A percentile compares a stretch with the other conserved stretches of the same genome.
Evolutionary conservation across 2,113 vertebrate species (phyloP).

Genomic region (Indicator maculatus): DNA sequence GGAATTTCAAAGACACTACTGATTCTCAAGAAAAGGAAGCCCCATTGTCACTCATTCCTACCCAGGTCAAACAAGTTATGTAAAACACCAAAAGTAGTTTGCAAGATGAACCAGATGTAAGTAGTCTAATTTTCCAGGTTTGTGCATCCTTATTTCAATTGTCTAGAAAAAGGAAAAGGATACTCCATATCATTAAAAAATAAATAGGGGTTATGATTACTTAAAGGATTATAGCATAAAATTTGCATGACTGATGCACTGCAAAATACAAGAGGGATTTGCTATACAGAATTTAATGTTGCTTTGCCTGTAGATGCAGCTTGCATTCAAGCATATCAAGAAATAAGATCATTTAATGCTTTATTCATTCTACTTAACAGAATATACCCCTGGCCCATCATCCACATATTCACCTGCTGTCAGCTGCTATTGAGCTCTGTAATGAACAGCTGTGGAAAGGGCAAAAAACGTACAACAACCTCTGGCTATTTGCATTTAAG

Average conservation of each 20-base stretch:
- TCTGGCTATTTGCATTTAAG: slow-evolving; percentile 72
- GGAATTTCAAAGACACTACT: not conserved
- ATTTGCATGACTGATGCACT: slow-evolving; percentile 59
- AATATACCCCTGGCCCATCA: slow-evolving; percentile 71
- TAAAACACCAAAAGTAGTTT: not conserved
- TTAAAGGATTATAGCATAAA: slow-evolving; percentile 52
- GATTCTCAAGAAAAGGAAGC: not conserved
- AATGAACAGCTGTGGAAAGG: slow-evolving; percentile 72
- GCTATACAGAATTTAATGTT: slow-evolving; percentile 27
- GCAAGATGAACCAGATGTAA: not conserved
- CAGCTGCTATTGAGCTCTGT: slow-evolving; percentile 64
- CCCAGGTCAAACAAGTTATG: not conserved
- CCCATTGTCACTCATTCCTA: not conserved
- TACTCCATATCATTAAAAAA: slow-evolving; percentile 38
- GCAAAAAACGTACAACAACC: slow-evolving; percentile 47
- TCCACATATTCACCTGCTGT: slow-evolving; percentile 71
- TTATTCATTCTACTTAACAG: slow-evolving; percentile 78
- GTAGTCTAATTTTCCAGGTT: not conserved
- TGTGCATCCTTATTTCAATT: not conserved
- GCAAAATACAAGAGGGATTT: slow-evolving; percentile 42
- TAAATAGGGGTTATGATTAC: slow-evolving; percentile 41
- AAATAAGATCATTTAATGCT: slow-evolving; percentile 69
- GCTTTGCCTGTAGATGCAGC: slow-evolving; percentile 39
- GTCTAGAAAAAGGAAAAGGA: slow-evolving; percentile 31
- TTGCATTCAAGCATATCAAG: slow-evolving; percentile 59